These are phyloP conservation scores for Urophycis tenuis DNA, from an alignment of 2,797 vertebrate genomes.

Conservation along the genomic window DNA sequence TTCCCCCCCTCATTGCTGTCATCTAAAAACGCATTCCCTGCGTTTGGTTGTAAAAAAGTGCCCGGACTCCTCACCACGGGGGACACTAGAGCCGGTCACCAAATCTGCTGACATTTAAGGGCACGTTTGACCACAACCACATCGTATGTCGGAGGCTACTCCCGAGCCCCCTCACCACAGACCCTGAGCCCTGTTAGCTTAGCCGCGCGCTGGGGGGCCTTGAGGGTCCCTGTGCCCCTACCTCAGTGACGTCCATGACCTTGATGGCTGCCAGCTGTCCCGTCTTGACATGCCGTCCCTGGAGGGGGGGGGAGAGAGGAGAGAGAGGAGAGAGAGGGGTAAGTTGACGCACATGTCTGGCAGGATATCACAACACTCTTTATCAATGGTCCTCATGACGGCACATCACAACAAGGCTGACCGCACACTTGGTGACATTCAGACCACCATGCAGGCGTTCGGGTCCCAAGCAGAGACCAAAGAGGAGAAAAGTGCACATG, in stretches of 20 bases:
- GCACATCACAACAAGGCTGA: too few species aligned
- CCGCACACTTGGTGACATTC: too few species aligned
- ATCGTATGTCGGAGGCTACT: neutral
- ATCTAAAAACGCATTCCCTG: neutral
- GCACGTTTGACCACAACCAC: too few species aligned
- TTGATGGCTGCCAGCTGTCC: slow-evolving; percentile 78
- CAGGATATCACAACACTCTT: neutral
- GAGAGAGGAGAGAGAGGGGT: neutral
- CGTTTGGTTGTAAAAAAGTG: neutral
- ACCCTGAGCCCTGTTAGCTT: neutral
- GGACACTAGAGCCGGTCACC: too few species aligned
- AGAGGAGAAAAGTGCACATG: neutral
- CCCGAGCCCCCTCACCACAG: neutral
- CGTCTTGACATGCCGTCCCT: slow-evolving; percentile 64
- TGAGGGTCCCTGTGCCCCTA: too few species aligned
- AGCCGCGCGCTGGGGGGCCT: neutral
- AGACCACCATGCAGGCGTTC: neutral
- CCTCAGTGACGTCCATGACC: slow-evolving; percentile 80
- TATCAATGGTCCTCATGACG: too few species aligned
- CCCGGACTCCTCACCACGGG: too few species aligned
- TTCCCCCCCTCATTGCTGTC: neutral
- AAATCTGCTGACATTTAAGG: too few species aligned
- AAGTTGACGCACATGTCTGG: neutral
- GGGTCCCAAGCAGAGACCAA: neutral
- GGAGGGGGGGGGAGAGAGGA: slow-evolving; percentile 5